Evolutionary conservation across 2,888 invertebrate species (phyloP), one percentile per base, ranked within the genome.

Genomic region (Drosophila kambysellisi): DNA sequence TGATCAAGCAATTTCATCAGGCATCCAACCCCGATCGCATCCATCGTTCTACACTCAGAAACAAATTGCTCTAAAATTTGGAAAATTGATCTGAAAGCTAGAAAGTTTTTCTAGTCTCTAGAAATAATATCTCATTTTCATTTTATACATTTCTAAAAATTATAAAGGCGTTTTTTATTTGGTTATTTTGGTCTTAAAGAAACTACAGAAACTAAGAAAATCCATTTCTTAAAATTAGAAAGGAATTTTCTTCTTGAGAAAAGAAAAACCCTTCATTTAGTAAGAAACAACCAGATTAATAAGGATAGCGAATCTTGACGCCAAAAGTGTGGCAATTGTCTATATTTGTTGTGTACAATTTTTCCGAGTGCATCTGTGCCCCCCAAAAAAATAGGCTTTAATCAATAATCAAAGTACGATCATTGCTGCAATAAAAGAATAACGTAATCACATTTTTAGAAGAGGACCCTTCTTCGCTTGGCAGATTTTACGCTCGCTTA

Each of bases 1-100:
- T 91, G 91, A 91, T 91, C 91, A 91, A 91, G 91, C 89, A 91
- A 91, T 91, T 87, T 84, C 82, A 89, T 91, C 89, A 88, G 81
- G 72, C 39, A 20, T 9, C 29, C 25, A 54, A 29, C 37, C 81
- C 15, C 81, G 79, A 79, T 67, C 67, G 54, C 33, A 39, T 53
- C 54, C 65, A 64, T 68, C 69, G 68, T 69, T 78, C 64, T 25
- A 39, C 46, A 46, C 46, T 46, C 46, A 15, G 25, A 46, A 29
- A 46, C 29, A 12, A 46, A 25, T 7, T 20, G 12, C 1, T 12
- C 1, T 12, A 4, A 46, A 4, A 20, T 46, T 20, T 46, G 4
- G 2, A 20, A 20, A 39, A 46, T 20, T 15, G 2, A 12, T 7
- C 43, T 46, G 20, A 46, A 46, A 12, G 7, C 12, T 20, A 46